Conservation (phyloP, 1,140 invertebrate genomes). For the Protaetia brevitarsis region DNA sequence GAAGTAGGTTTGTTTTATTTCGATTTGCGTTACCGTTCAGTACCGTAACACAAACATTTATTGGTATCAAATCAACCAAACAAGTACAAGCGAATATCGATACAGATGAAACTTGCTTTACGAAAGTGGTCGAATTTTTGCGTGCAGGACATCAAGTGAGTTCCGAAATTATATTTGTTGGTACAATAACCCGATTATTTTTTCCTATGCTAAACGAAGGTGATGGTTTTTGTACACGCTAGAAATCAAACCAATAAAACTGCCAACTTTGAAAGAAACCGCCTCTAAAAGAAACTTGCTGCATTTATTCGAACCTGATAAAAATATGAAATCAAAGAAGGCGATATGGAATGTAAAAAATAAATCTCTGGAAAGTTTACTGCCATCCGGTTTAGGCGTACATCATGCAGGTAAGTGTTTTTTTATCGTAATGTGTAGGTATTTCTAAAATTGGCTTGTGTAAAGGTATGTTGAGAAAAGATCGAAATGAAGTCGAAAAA, state of each 20-base stretch:
- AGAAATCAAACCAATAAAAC: conserved; percentile 91
- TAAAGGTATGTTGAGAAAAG: conserved; percentile 81
- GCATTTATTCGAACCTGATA: conserved; percentile 54
- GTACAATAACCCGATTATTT: too few relatives aligned
- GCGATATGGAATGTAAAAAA: conserved; percentile 54
- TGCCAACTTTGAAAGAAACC: conserved; percentile 75
- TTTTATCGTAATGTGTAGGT: conserved; percentile 10
- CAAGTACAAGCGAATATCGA: conserved; percentile 60
- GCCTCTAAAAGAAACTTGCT: conserved; percentile 49
- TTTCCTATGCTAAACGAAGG: too few relatives aligned
- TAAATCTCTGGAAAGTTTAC: conserved; percentile 76
- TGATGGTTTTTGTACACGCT: conserved; percentile 99
- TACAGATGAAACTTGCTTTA: conserved; percentile 93
- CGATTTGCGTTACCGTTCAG: conserved; percentile 85
- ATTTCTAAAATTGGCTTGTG: conserved; percentile 19
- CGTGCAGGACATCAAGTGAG: conserved; percentile 78
- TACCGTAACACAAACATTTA: conserved; percentile 92
- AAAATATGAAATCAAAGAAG: conserved; percentile 56
- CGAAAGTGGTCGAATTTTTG: conserved; percentile 86
- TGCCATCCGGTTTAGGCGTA: conserved; percentile 84
- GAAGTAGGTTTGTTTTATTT: conserved; percentile 95
- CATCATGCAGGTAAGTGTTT: conserved; percentile 84
- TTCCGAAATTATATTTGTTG: neutral
- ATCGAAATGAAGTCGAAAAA: conserved; percentile 78
- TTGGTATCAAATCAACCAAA: conserved; percentile 83